Base-by-base conservation (phyloP, 2,888 invertebrate species). In the Orchesella flavescens region DNA sequence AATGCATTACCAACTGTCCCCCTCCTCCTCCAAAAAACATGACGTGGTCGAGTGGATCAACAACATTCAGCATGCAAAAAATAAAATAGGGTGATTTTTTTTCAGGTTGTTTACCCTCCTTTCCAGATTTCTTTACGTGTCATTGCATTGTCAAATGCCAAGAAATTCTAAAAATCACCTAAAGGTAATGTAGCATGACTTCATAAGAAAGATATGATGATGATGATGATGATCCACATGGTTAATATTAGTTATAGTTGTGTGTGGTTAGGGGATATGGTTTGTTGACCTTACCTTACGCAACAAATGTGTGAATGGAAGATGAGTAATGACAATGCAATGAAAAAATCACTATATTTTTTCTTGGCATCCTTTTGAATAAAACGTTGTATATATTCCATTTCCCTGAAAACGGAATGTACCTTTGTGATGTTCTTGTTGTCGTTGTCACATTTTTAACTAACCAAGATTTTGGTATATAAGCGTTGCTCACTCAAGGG, bases 311-410 rank as follows among this genome's bases (percentile, higher is more conserved):
- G 2, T 61, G 23, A 17, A 12, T 5, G 17, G 15, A 23, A 10
- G 53, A 53, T 53, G 69, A 69, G 21, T 21, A 53, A 53, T 69
- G 69, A 69, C 69, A 69, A 69, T 69, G 46, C 68, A 68, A 34
- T 23, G n/a, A 34, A 34, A 34, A 34, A 34, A 34, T 34, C 34
- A 2, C 34, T 2, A 34, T 44, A 15, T 46, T 46, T 23, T 23
- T 21, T 59, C 59, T 69, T 53, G 66, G 63, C 63, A 63, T 1
- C 12, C 7, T 34, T 12, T 59, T 24, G 23, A 49, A 53, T 12
- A 49, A 44, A 21, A 53, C 23, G 4, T 65, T 65, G 65, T 4
- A 4, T 4, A 4, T 66, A 19, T 43, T 10, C 15, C 4, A 15
- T 46, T 66, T 46, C 44, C n/a, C 44, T 66, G 66, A 66, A 66